These are phyloP conservation scores for Tretioscincus oriximinensis DNA, from an alignment of 2,113 vertebrate genomes.

Conservation along the genomic window DNA sequence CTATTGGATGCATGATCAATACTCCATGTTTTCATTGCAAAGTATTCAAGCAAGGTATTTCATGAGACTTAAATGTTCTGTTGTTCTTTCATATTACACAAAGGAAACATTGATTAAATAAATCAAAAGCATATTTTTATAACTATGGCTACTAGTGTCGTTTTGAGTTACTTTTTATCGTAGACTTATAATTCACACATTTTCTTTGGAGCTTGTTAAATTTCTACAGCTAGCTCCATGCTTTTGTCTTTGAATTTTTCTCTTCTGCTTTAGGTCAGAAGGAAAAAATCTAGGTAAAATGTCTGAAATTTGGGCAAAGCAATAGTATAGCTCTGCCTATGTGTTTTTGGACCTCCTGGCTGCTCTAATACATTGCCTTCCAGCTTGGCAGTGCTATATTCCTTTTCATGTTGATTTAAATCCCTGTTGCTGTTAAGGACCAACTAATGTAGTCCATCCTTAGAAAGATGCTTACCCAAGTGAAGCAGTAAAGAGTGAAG, in stretches of 20 bases:
- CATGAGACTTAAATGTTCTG: background rate
- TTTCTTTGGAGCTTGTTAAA: background rate
- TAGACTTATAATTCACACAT: too few relatives aligned
- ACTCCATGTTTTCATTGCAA: background rate
- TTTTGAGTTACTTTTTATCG: background rate
- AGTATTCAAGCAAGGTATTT: background rate
- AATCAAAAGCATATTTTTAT: fast-evolving
- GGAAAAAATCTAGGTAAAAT: background rate
- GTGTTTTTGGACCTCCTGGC: too few relatives aligned
- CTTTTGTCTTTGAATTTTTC: background rate
- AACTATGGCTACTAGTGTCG: fast-evolving
- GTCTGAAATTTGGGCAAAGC: background rate
- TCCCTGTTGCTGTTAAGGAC: too few relatives aligned
- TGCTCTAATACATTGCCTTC: too few relatives aligned
- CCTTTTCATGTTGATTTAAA: too few relatives aligned
- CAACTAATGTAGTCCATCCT: too few relatives aligned
- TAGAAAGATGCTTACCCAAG: too few relatives aligned
- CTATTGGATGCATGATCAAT: background rate
- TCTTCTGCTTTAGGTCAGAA: background rate
- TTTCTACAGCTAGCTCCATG: background rate
- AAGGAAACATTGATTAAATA: constrained; percentile 18
- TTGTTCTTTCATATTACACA: background rate
- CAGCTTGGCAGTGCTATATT: too few relatives aligned
- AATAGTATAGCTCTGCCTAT: background rate
- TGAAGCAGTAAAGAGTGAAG: too few relatives aligned